Percentiles rank a stretch among this genome's conserved stretches.
phyloP scores from a whole-genome alignment of 2,113 vertebrate species.

The Eclectus roratus region DNA sequence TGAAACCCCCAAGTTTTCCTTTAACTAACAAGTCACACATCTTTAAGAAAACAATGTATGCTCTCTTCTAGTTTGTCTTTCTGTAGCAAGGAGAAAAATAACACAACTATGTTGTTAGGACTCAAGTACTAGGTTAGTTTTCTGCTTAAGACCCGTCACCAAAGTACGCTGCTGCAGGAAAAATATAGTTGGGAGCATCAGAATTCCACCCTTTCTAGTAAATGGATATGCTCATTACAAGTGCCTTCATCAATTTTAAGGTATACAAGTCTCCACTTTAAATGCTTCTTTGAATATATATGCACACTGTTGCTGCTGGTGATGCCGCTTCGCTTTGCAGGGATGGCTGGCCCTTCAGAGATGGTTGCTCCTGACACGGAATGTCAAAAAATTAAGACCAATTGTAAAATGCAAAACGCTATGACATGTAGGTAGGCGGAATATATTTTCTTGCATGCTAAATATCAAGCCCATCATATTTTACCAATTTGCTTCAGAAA shows the following conservation, averaged over 20 bases:
- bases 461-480: accelerated
- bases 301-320: background rate
- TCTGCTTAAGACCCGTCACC: background rate
- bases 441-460: background rate
- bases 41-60: background rate
- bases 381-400: background rate
- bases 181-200: background rate
- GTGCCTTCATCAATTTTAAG: background rate
- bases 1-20: background rate
- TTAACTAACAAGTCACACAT: background rate
- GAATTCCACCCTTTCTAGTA: background rate
- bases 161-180: background rate
- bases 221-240: background rate
- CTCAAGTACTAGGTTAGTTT: background rate
- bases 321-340: background rate
- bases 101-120: background rate
- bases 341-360: background rate
- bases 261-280: background rate
- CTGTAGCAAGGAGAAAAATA: background rate
- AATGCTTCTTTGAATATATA: background rate
- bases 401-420: background rate
- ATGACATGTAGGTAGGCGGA: background rate
- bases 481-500: background rate
- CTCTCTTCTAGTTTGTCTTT: background rate
- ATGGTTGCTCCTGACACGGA: background rate